Evolutionary conservation across 2,888 invertebrate species (phyloP).

Genomic region (Machimus atricapillus): DNA sequence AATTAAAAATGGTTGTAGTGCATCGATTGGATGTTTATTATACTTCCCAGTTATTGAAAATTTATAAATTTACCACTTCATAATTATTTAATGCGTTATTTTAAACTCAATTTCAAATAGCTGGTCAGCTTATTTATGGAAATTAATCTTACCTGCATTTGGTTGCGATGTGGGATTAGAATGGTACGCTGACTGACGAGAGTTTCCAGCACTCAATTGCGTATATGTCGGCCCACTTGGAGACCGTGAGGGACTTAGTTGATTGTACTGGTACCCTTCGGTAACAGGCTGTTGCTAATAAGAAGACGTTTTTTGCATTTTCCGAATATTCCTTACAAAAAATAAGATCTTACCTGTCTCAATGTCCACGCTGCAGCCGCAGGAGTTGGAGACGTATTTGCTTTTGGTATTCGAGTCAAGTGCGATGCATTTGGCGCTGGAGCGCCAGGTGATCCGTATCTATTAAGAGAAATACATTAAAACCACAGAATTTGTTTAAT

Average conservation of each 20-base stretch:
- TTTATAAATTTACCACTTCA: too few species aligned
- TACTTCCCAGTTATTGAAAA: too few species aligned
- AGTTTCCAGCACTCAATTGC: conserved; percentile 74
- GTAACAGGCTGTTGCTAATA: conserved; percentile 68
- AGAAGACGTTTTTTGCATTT: not conserved
- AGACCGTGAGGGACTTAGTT: conserved; percentile 80
- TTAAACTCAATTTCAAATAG: not conserved
- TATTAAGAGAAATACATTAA: conserved; percentile 33
- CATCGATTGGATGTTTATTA: too few species aligned
- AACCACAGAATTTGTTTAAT: not conserved
- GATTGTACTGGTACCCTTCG: conserved; percentile 74
- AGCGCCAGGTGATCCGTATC: conserved; percentile 67
- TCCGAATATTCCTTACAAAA: not conserved
- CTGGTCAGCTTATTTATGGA: not conserved
- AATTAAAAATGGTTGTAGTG: not conserved
- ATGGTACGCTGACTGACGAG: conserved; percentile 63
- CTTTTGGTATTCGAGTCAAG: conserved; percentile 72
- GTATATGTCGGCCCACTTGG: conserved; percentile 86
- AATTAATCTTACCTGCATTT: conserved; percentile 34
- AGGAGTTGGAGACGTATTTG: conserved; percentile 74
- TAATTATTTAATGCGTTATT: too few species aligned
- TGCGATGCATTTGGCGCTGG: conserved; percentile 68
- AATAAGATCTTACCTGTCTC: conserved; percentile 64
- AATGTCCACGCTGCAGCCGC: conserved; percentile 72
- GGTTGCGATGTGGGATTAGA: conserved; percentile 56